Percentiles rank a stretch among this genome's conserved stretches.
Evolutionary conservation across 2,888 invertebrate species (phyloP).

Genomic region (Himalopsyche tibetana): DNA sequence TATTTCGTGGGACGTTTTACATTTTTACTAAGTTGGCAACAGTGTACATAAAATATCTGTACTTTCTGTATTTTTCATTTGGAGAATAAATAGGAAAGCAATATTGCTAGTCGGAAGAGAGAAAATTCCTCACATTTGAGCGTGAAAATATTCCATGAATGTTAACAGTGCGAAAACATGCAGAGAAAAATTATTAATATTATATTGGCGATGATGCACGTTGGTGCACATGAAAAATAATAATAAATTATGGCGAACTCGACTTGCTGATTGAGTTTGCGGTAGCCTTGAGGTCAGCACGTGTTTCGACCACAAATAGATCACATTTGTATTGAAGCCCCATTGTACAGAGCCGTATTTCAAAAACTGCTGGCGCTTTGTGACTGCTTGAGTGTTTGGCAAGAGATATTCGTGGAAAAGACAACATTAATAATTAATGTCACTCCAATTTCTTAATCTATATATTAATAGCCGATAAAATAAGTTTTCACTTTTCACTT

Average conservation of each 20-base stretch:
- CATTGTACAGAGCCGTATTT: not conserved
- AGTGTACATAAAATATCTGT: no score
- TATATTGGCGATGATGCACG: constrained; percentile 12
- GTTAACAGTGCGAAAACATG: constrained; percentile 7
- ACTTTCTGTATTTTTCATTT: no score
- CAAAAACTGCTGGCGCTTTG: not conserved
- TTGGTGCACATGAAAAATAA: constrained; percentile 20
- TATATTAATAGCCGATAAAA: no score
- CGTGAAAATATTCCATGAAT: not conserved
- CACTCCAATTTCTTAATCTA: no score
- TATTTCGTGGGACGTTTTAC: no score
- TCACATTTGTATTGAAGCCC: constrained; percentile 38
- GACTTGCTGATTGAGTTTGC: constrained; percentile 8
- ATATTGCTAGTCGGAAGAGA: constrained; percentile 9
- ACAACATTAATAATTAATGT: no score
- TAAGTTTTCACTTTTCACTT: no score
- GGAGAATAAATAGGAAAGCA: no score
- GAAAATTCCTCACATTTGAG: not conserved
- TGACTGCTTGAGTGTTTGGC: no score
- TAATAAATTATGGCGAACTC: constrained; percentile 25
- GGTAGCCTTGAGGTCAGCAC: constrained; percentile 41
- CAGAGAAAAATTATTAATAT: not conserved
- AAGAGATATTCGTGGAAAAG: no score
- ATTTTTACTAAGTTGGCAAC: no score
- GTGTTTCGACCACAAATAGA: constrained; percentile 40